Base-by-base conservation (phyloP, 2,888 invertebrate genomes). In the Drosophila mettleri region DNA sequence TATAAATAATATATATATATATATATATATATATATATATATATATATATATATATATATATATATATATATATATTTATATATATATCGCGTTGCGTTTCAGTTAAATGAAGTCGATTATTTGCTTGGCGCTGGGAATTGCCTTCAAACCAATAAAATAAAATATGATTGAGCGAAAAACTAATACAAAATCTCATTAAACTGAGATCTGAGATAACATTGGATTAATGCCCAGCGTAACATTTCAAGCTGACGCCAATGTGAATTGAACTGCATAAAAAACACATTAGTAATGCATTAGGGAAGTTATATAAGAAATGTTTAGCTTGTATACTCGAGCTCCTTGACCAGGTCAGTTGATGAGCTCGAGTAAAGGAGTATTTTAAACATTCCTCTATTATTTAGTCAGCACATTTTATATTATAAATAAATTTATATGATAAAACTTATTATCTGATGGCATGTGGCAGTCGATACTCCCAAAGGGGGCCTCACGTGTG, bases 41-140 rank as follows among this genome's bases (percentile, higher is more conserved):
- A 29, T 3, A 31, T 12, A 31, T 2, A 31, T 3, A 31, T n/a
- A 43, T 10, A 24, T n/a, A n/a, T 6, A 29, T 3, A 31, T 12
- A 31, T 2, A 31, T 3, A 31, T n/a, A 43, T 10, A 24, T n/a
- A n/a, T 6, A 29, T 3, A 31, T 12, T 12, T 2, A 31, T 3
- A 31, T 27, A 55, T 51, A 48, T 66, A 78, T 76, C 61, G 59
- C 66, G 54, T 55, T 55, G 65, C 69, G 82, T 77, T 87, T 86
- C 82, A 71, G 78, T 80, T 81, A 86, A 86, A 86, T 88, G 81
- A 79, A 86, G 89, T 88, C 86, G 80, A 86, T 87, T 85, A 86
- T 82, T 72, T 72, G 75, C 58, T 58, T 58, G 69, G 86, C 88
- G 9, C 38, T 68, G 84, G 84, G 88, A 82, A 54, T 69, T 68